Evolutionary conservation across 1,140 invertebrate genomes (phyloP), one percentile per base, ranked within the genome.

Genomic region (Drosophila tristis): DNA sequence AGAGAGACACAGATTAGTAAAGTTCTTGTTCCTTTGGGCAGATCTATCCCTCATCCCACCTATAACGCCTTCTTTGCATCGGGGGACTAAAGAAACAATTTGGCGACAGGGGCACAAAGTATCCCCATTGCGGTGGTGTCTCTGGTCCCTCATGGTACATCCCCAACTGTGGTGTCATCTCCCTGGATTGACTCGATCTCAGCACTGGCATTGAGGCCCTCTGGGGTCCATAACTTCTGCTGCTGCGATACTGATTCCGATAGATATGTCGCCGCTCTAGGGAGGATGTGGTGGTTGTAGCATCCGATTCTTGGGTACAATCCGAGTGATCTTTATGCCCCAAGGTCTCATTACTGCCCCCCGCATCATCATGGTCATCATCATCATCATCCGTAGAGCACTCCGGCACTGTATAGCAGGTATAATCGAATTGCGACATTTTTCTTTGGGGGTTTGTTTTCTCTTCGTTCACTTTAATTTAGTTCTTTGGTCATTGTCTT

Each of bases 401-500:
- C 71, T 91, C 90, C 9, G 85, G 91, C 64, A 91, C 81, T 15
- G 90, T 91, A n/a, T 91, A 91, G 35, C 91, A 91, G 51, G 85
- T 89, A 50, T 85, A 90, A 65, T 91, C 89, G 35, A 90, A 76
- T 67, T 90, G 80, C 8, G 90, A 81, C 90, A 91, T 91, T 42
- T 59, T 23, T 54, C 35, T 43, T 59, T 3, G 39, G 55, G 16
- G 6, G 16, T 39, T 73, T 7, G 20, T 2, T 20, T 7, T 11
- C 0, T 35, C 7, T 16, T 49, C 56, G 25, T 51, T 16, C 23
- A 26, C 16, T 23, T 64, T 67, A 49, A 68, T 80, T 77, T 49
- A 78, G 55, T 55, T 64, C 47, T 54, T 60, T 61, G 44, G 58
- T 68, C 60, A 78, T 72, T 62, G 56, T 66, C 63, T 77, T 51